phyloP scores from a whole-genome alignment of 2,797 vertebrate species.

The Lithobates pipiens region DNA sequence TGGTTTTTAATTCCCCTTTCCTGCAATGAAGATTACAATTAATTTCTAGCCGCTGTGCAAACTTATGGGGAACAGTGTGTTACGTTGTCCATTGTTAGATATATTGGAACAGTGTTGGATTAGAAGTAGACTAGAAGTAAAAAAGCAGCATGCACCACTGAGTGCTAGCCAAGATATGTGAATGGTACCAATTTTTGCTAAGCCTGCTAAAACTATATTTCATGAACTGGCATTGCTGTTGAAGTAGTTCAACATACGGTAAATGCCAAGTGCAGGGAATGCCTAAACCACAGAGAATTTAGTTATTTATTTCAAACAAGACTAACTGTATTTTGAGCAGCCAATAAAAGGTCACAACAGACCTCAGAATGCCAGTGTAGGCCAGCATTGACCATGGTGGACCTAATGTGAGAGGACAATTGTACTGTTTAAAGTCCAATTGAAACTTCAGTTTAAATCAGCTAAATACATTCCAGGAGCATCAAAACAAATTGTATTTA shows the following conservation, averaged over 20 bases:
- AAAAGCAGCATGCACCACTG: background rate
- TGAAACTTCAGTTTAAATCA: no score
- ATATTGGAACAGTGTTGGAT: background rate
- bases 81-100: background rate
- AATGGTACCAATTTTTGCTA: background rate
- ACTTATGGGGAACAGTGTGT: background rate
- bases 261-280: background rate
- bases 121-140: background rate
- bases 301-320: no score
- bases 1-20: background rate
- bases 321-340: no score
- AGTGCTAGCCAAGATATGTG: background rate
- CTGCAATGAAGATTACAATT: background rate
- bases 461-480: no score
- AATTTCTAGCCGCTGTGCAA: background rate
- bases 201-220: background rate
- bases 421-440: background rate
- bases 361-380: no score
- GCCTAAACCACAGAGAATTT: background rate
- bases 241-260: background rate
- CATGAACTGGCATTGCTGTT: background rate
- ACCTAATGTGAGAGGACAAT: background rate
- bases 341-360: no score
- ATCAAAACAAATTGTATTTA: no score
- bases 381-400: no score